phyloP scores from a whole-genome alignment of 2,888 invertebrate genomes.

The Acrocyrtus sp. region DNA sequence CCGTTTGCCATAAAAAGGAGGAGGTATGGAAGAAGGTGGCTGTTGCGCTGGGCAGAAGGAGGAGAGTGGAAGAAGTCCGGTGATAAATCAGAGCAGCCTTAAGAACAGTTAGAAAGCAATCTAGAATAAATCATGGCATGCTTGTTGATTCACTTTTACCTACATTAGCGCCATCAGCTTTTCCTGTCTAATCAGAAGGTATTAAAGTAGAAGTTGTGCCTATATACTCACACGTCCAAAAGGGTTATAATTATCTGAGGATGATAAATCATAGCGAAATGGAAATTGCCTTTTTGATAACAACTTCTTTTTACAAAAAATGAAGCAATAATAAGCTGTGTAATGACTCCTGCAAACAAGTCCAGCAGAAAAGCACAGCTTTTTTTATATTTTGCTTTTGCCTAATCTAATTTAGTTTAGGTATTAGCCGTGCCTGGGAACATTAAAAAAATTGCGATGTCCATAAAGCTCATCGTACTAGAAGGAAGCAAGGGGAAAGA shows the following conservation, averaged over 20 bases:
- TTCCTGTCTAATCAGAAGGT: conserved; percentile 32
- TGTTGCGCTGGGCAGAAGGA: no score
- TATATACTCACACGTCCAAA: neutral
- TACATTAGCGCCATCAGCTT: conserved; percentile 4
- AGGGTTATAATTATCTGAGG: neutral
- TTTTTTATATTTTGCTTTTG: no score
- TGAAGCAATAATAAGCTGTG: conserved; percentile 8
- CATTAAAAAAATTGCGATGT: no score
- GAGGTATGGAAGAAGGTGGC: no score
- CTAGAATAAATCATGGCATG: conserved; percentile 29
- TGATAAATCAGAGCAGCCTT: neutral
- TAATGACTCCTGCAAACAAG: conserved; percentile 6
- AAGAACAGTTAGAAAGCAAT: conserved; percentile 9
- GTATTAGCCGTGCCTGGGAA: neutral
- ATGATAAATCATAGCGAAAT: conserved; percentile 8
- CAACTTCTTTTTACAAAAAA: neutral
- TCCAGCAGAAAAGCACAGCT: conserved; percentile 29
- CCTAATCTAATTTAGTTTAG: neutral
- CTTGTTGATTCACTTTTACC: neutral
- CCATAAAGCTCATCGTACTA: neutral
- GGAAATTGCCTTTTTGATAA: conserved; percentile 14
- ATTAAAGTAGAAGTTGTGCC: conserved; percentile 9
- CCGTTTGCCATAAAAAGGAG: no score
- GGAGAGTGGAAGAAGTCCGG: no score
- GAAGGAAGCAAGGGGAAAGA: no score